Percentiles rank a stretch among this genome's conserved stretches.
Conservation (phyloP, 2,797 vertebrate genomes). For the Hyperoplus lanceolatus region DNA sequence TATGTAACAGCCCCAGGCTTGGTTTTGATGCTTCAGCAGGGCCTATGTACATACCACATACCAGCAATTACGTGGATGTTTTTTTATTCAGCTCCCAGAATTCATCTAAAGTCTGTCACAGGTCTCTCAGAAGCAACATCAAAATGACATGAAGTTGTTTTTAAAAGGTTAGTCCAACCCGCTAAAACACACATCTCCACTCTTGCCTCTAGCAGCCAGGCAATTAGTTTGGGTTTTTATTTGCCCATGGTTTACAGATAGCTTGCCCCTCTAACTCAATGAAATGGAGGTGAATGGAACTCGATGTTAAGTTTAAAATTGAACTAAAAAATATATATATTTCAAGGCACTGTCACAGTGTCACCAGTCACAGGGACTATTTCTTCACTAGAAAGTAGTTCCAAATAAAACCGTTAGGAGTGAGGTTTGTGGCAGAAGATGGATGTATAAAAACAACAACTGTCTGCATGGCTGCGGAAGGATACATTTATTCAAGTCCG, state of each 20-base stretch:
- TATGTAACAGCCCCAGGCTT: constrained; percentile 64
- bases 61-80: constrained; percentile 60
- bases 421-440: constrained; percentile 10
- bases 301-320: neutral
- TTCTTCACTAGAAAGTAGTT: constrained; percentile 4
- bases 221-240: neutral
- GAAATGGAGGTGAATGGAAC: neutral
- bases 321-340: neutral
- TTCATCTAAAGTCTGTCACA: constrained; percentile 28
- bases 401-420: constrained; percentile 14
- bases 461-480: neutral
- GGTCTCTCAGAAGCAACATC: constrained; percentile 8
- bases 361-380: neutral
- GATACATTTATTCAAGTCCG: neutral
- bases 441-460: constrained; percentile 20
- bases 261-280: neutral
- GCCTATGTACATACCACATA: constrained; percentile 51
- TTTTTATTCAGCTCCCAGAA: constrained; percentile 32
- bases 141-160: neutral
- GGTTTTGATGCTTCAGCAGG: constrained; percentile 51
- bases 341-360: neutral
- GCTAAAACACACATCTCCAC: constrained; percentile 9
- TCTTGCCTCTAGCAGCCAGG: neutral
- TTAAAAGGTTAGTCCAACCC: neutral
- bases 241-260: neutral